Evolutionary conservation across 2,113 vertebrate genomes (phyloP).

Genomic region (Plotosus lineatus): DNA sequence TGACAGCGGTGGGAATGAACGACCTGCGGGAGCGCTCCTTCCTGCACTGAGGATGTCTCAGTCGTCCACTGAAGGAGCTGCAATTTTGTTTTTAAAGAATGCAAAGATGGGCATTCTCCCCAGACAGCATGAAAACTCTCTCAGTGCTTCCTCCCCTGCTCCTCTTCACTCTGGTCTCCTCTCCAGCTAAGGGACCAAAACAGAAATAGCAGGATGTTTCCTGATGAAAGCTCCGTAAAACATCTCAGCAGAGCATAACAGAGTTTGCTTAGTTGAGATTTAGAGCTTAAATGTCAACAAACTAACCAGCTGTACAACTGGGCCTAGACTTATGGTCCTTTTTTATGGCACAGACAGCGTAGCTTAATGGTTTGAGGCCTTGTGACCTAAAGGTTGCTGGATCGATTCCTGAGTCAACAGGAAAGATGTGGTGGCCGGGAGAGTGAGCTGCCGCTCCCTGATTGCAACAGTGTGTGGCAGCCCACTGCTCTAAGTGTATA

Average conservation of each 20-base stretch:
- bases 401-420: too few species aligned
- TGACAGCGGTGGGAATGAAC: too few species aligned
- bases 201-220: slow-evolving; percentile 20
- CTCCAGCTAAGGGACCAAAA: slow-evolving; percentile 19
- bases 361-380: too few species aligned
- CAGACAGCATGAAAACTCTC: neutral
- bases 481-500: too few species aligned
- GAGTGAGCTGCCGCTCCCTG: too few species aligned
- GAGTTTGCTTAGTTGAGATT: slow-evolving; percentile 49
- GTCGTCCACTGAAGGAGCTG: too few species aligned
- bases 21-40: too few species aligned
- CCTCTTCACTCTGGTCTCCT: slow-evolving; percentile 41
- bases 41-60: too few species aligned
- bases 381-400: too few species aligned
- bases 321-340: neutral
- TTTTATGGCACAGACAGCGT: neutral
- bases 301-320: neutral
- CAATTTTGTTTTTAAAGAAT: slow-evolving; percentile 6
- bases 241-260: slow-evolving; percentile 41
- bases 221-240: slow-evolving; percentile 37
- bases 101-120: slow-evolving; percentile 26
- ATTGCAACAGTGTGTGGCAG: too few species aligned
- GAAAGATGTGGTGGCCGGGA: too few species aligned
- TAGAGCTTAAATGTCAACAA: slow-evolving; percentile 47
- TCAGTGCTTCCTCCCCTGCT: slow-evolving; percentile 11